Base-by-base conservation (phyloP, 1,140 invertebrate genomes). In the Lepidurus packardi region DNA sequence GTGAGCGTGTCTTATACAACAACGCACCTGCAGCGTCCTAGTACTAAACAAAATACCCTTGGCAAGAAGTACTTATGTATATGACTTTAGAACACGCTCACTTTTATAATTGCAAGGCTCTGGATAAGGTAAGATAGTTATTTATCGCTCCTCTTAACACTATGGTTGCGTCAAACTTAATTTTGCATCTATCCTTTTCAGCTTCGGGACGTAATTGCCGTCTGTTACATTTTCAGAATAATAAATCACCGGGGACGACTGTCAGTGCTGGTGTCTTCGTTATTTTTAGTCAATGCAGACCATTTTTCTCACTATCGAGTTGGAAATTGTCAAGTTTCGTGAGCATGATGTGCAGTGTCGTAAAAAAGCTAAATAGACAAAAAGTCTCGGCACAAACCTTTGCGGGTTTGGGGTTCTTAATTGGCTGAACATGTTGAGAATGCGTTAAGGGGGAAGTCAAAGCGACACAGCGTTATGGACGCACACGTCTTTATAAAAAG, bases 401-500 rank as follows among this genome's bases (percentile, higher is more conserved):
- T 21, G 53, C 16, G 16, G 21, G 16, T 5, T 13, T 7, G 53
- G 53, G 53, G 16, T 65, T 13, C 53, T 65, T 65, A 65, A 65
- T 65, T 65, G 53, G 53, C 53, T 65, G 53, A 65, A 65, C 53
- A 65, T 65, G 53, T 65, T n/a, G 53, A 3, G 53, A 65, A 65
- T 65, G 53, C 53, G 53, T 65, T 65, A 65, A 65, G 53, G 53
- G 53, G 53, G 53, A 65, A 65, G 34, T 34, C 34, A 34, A 34
- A 34, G 34, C 21, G 53, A n/a, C 53, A 65, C 16, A 65, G 53
- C 53, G n/a, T 65, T 65, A 21, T 65, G 21, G 53, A 65, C 53
- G 53, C 53, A n/a, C n/a, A 65, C 53, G 53, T 65, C 53, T 65
- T 65, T 65, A 65, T 16, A 65, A 65, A 65, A 21, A 13, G 53